Base-by-base conservation (phyloP, 1,140 invertebrate species). In the Atta cephalotes region DNA sequence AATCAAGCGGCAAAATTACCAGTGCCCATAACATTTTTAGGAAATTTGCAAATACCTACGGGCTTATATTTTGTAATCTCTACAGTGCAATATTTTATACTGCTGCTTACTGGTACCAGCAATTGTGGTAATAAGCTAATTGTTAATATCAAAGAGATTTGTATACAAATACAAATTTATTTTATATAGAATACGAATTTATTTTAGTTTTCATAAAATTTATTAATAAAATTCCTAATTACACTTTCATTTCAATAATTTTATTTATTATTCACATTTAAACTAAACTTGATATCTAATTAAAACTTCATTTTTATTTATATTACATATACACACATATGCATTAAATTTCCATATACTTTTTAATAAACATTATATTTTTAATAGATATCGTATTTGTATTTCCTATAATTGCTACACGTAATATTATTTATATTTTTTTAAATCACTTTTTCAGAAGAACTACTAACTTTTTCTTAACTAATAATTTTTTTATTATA, bases 81-180 rank as follows among this genome's bases (percentile, higher is more conserved):
- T 9, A 0, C 21, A 1, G 0, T 58, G 0, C 60, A 90, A 10
- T 82, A 4, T 6, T 0, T 80, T 0, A n/a, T 90, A 0, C 0
- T 68, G 0, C 58, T 63, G 16, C 16, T 70, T 5, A 70, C 4
- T 49, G 9, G 60, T 21, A 74, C 21, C 10, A 84, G 85, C 3
- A 89, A 89, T 53, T 14, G 84, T 18, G 89, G 89, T 90, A 89
- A 51, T 49, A 66, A 66, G 9, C 18, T 35, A 35, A 35, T 5
- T 21, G 4, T 39, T 25, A 70, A 45, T 45, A 49, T 14, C 0
- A 25, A 45, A 7, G 0, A 70, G 5, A 45, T 25, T 70, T 70
- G 1, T 10, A 49, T 70, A 16, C 4, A 2, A 70, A 25, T 45
- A 49, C 25, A 14, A 70, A 45, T 35, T 35, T 35, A 35, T 35